These are phyloP conservation scores for Amphipyra tragopoginis DNA, from an alignment of 2,888 invertebrate species.

Conservation along the genomic window DNA sequence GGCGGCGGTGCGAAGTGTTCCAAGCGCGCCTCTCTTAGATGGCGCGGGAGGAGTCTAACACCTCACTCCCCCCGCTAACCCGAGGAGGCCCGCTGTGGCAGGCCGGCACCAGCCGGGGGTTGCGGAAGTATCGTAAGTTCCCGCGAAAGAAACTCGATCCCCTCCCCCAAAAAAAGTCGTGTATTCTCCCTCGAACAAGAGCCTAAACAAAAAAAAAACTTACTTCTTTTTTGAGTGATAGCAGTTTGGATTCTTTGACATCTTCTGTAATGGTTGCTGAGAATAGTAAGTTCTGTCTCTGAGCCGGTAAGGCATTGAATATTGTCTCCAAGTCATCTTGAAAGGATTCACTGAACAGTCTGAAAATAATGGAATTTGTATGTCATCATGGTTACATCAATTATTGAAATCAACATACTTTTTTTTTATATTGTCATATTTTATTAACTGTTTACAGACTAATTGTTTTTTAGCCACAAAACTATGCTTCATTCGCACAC, in stretches of 20 bases:
- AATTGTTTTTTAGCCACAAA: neutral
- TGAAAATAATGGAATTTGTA: slow-evolving; percentile 48
- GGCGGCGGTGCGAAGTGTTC: too few species aligned
- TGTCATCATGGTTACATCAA: neutral
- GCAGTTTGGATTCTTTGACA: slow-evolving; percentile 92
- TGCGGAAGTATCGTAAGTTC: too few species aligned
- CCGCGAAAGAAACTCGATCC: too few species aligned
- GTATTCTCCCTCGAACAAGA: too few species aligned
- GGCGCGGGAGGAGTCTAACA: too few species aligned
- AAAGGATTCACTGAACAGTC: slow-evolving; percentile 93
- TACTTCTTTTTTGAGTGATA: slow-evolving; percentile 91
- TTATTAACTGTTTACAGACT: neutral
- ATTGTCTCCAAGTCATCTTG: slow-evolving; percentile 95
- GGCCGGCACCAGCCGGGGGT: too few species aligned
- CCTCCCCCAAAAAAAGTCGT: too few species aligned
- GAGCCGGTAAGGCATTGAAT: slow-evolving; percentile 93
- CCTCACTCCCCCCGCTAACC: too few species aligned
- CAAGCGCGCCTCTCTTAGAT: too few species aligned
- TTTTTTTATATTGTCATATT: too few species aligned
- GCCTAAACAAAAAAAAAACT: slow-evolving; percentile 48
- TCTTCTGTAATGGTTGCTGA: slow-evolving; percentile 98
- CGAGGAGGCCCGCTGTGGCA: too few species aligned
- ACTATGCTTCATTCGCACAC: neutral
- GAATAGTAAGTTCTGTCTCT: slow-evolving; percentile 96
- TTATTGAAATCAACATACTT: neutral